A percentile compares a stretch with the other conserved stretches of the same genome.
Evolutionary conservation across 1,140 invertebrate species (phyloP).

Genomic region (Drosophila bocqueti): DNA sequence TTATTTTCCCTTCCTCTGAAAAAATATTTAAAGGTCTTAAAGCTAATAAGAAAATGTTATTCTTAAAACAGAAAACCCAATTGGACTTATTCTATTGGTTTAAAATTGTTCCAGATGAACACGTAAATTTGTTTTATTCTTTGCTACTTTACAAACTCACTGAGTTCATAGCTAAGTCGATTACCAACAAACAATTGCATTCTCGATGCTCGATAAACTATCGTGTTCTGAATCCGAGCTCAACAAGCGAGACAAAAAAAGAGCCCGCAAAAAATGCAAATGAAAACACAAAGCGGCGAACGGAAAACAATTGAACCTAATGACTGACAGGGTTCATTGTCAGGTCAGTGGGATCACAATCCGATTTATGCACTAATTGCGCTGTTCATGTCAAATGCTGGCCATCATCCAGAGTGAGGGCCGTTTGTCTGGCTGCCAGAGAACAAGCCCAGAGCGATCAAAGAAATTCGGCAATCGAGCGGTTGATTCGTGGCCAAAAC

Average conservation of each 20-base stretch:
- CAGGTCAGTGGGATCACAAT: slow-evolving; percentile 38
- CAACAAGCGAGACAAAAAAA: slow-evolving; percentile 25
- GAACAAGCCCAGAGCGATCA: slow-evolving; percentile 28
- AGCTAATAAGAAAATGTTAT: neutral
- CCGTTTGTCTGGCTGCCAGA: slow-evolving; percentile 37
- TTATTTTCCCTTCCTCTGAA: neutral
- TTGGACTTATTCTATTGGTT: too few species aligned
- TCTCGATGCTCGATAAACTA: slow-evolving; percentile 1
- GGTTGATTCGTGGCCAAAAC: slow-evolving; percentile 43
- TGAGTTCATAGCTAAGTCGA: neutral
- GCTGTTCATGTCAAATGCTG: slow-evolving; percentile 55
- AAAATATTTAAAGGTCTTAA: too few species aligned
- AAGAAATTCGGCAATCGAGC: slow-evolving; percentile 45
- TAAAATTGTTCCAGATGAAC: too few species aligned
- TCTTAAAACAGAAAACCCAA: neutral
- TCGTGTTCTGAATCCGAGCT: slow-evolving; percentile 17
- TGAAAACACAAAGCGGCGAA: slow-evolving; percentile 15
- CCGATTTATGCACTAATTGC: slow-evolving; percentile 67
- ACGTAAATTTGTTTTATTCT: neutral
- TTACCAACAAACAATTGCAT: slow-evolving; percentile 20
- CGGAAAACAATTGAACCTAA: slow-evolving; percentile 54
- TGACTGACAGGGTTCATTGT: slow-evolving; percentile 54
- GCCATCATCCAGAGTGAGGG: slow-evolving; percentile 9
- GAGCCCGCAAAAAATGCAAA: slow-evolving; percentile 17
- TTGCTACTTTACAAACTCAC: neutral